phyloP scores from a whole-genome alignment of 2,113 vertebrate species.

The Pollachius pollachius region DNA sequence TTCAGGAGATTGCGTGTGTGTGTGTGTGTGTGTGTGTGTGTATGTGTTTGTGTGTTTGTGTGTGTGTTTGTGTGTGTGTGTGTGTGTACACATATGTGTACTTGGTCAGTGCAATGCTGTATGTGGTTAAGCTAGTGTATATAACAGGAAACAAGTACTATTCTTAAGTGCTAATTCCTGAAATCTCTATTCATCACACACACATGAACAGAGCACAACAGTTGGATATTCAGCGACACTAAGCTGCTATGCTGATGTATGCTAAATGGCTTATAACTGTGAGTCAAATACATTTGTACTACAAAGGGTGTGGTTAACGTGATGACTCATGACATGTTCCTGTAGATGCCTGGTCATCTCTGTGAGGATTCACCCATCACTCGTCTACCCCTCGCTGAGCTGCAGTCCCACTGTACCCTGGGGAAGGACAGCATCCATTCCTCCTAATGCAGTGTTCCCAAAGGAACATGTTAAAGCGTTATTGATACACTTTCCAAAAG shows the following conservation, averaged over 20 bases:
- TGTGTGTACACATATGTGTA: background rate
- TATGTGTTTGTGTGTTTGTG: conserved; percentile 6
- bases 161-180: no score
- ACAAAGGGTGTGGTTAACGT: background rate
- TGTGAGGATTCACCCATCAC: background rate
- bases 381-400: no score
- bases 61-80: conserved; percentile 2
- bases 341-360: background rate
- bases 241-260: background rate
- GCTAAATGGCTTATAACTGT: conserved; percentile 5
- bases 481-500: background rate
- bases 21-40: background rate
- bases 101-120: background rate
- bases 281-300: background rate
- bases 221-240: conserved; percentile 13
- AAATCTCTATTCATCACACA: conserved; percentile 1
- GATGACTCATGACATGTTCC: background rate
- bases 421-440: background rate
- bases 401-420: background rate
- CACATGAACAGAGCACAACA: conserved; percentile 37
- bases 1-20: background rate
- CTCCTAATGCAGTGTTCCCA: background rate
- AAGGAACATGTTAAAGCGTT: background rate
- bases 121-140: background rate
- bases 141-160: background rate